phyloP scores from a whole-genome alignment of 2,888 invertebrate genomes.

The Tenthredo scrophulariae region DNA sequence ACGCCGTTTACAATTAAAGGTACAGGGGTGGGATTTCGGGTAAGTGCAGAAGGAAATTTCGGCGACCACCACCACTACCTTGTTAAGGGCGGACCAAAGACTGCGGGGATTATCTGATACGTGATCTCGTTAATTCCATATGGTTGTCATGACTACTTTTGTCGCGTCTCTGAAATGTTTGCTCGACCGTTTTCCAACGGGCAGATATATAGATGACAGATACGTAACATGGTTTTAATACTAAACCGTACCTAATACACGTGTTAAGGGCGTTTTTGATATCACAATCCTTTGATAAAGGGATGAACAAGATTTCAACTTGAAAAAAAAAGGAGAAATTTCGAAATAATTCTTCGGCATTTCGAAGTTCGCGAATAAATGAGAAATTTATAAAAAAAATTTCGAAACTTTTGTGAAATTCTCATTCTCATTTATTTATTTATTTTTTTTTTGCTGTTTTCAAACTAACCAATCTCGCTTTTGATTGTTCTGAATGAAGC shows the following conservation, averaged over 20 bases:
- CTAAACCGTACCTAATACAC: neutral
- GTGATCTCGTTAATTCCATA: slow-evolving; percentile 47
- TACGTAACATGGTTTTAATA: neutral
- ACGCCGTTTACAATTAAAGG: slow-evolving; percentile 19
- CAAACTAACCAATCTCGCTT: too few relatives aligned
- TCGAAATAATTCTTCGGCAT: neutral
- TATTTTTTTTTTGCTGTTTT: neutral
- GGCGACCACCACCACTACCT: slow-evolving; percentile 6
- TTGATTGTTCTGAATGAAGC: neutral
- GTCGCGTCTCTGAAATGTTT: slow-evolving; percentile 46
- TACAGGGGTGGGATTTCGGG: neutral
- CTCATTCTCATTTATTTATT: too few relatives aligned
- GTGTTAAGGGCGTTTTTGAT: neutral
- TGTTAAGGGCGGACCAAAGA: slow-evolving; percentile 45
- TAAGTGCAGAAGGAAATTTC: slow-evolving; percentile 33
- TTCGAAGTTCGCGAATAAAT: too few relatives aligned
- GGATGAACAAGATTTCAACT: neutral
- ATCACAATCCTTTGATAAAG: neutral
- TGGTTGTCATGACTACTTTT: slow-evolving; percentile 52
- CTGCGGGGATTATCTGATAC: slow-evolving; percentile 49
- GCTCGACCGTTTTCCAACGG: neutral
- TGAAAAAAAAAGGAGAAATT: neutral
- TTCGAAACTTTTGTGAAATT: neutral
- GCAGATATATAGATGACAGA: neutral
- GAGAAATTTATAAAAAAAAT: too few relatives aligned